Conservation (phyloP, 1,140 invertebrate species). For the Drosophila kanapiae region DNA sequence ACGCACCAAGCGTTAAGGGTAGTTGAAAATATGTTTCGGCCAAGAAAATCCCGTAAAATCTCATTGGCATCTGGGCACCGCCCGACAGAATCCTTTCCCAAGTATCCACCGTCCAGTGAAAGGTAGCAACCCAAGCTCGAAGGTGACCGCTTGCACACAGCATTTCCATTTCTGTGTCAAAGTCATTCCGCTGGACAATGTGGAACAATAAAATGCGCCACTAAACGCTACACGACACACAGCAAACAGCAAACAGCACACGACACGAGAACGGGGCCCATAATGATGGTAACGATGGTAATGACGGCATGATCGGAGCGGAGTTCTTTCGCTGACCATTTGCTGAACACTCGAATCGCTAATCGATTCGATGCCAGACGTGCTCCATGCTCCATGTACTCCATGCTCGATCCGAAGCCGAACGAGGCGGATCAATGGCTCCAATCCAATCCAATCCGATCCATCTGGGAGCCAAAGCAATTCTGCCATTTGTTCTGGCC, state of each 20-base stretch:
- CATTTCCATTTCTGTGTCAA: slow-evolving; percentile 74
- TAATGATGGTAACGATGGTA: slow-evolving; percentile 39
- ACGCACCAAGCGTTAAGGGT: slow-evolving; percentile 2
- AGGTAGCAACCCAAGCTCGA: slow-evolving; percentile 28
- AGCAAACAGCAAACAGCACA: slow-evolving; percentile 13
- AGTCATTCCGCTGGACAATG: slow-evolving; percentile 77
- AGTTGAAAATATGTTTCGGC: neutral
- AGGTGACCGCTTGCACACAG: slow-evolving; percentile 11
- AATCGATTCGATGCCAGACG: slow-evolving; percentile 80
- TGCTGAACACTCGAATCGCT: slow-evolving; percentile 60
- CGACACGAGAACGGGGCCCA: slow-evolving; percentile 16
- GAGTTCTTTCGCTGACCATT: slow-evolving; percentile 57
- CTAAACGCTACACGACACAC: slow-evolving; percentile 62
- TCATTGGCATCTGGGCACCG: slow-evolving; percentile 54
- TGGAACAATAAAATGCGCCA: slow-evolving; percentile 67
- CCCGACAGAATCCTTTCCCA: neutral
- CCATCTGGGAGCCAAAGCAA: slow-evolving; percentile 40
- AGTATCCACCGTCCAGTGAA: slow-evolving; percentile 51
- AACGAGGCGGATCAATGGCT: slow-evolving; percentile 41
- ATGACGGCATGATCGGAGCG: slow-evolving; percentile 26
- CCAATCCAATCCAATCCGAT: slow-evolving; percentile 34
- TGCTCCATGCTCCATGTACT: slow-evolving; percentile 32
- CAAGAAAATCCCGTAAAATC: neutral
- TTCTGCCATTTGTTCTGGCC: slow-evolving; percentile 66
- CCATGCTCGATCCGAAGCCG: slow-evolving; percentile 22